Evolutionary conservation across 1,140 invertebrate genomes (phyloP).

Genomic region (Diachasmimorpha longicaudata): DNA sequence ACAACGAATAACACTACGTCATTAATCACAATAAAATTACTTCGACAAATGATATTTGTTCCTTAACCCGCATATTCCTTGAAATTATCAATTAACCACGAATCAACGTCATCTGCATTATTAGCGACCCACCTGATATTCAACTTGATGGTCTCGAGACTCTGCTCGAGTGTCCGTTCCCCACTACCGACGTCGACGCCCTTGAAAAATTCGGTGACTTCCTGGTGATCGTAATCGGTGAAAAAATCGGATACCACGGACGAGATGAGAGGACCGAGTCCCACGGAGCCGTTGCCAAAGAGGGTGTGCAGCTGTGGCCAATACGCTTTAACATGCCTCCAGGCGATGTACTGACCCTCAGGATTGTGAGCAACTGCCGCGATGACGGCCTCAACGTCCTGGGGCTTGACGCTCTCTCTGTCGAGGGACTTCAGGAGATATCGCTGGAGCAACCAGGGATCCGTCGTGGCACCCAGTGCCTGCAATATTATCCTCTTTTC

Average conservation of each 20-base stretch:
- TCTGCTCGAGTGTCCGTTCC: constrained; percentile 72
- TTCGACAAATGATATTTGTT: not conserved
- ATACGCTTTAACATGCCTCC: constrained; percentile 78
- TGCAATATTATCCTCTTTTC: constrained; percentile 73
- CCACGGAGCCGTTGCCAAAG: constrained; percentile 73
- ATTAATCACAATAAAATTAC: not conserved
- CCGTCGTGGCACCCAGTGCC: constrained; percentile 73
- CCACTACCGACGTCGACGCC: constrained; percentile 73
- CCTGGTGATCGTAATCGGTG: constrained; percentile 74
- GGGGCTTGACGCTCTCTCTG: constrained; percentile 69
- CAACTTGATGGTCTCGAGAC: constrained; percentile 77
- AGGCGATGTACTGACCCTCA: constrained; percentile 74
- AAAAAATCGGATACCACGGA: constrained; percentile 74
- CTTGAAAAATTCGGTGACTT: constrained; percentile 75
- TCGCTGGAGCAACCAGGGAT: constrained; percentile 76
- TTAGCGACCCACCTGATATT: constrained; percentile 79
- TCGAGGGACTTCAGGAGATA: constrained; percentile 73
- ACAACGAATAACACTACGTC: not conserved
- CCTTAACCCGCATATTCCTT: constrained; percentile 23
- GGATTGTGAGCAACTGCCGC: constrained; percentile 74
- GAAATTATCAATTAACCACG: constrained; percentile 67
- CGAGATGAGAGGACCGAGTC: constrained; percentile 73
- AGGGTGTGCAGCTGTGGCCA: constrained; percentile 72
- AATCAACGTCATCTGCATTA: constrained; percentile 68
- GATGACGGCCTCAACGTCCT: constrained; percentile 75